Conservation (phyloP, 2,113 vertebrate species). For the Myanophis thanlyinensis region DNA sequence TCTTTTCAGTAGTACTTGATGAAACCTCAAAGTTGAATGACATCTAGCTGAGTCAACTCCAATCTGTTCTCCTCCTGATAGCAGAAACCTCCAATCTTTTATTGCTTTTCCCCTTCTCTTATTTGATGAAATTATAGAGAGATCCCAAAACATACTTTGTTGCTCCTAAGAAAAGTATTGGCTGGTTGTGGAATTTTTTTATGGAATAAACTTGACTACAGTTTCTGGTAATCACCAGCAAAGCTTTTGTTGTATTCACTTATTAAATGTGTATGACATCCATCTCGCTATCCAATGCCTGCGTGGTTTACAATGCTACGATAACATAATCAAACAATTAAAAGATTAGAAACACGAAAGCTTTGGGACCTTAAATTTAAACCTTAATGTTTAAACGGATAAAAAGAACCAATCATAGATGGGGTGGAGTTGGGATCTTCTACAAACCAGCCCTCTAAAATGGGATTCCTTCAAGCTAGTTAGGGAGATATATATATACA, state of each 20-base stretch:
- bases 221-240: neutral
- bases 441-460: neutral
- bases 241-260: neutral
- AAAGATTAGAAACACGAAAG: neutral
- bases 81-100: neutral
- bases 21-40: neutral
- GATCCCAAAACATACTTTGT: neutral
- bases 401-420: neutral
- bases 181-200: neutral
- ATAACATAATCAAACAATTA: neutral
- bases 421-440: neutral
- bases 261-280: neutral
- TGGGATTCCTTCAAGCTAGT: neutral
- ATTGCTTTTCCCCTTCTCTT: neutral
- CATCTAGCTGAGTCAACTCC: neutral
- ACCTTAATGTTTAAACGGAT: neutral
- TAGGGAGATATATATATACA: no score
- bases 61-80: neutral
- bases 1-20: neutral
- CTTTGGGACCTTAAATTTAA: neutral
- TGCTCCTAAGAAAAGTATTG: neutral
- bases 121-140: neutral
- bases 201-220: neutral
- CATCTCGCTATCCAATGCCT: neutral
- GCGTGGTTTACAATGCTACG: neutral